Percentiles rank a stretch among this genome's conserved stretches.
Conservation (phyloP, 2,797 vertebrate genomes). For the Pelochelys cantorii region DNA sequence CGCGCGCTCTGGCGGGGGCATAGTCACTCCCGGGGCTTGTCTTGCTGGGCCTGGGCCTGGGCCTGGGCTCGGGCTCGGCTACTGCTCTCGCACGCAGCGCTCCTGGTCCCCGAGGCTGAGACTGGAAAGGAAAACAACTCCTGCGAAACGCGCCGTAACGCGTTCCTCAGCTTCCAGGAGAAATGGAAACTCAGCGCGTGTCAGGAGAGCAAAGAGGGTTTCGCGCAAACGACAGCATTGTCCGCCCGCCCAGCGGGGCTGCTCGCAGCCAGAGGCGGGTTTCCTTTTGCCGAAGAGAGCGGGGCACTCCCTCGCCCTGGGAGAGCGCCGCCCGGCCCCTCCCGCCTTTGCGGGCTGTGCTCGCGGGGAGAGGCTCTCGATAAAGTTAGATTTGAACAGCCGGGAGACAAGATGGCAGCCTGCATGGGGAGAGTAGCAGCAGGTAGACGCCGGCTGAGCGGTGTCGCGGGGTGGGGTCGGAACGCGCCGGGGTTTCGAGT, state of each 20-base stretch:
- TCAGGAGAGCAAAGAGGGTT: background rate
- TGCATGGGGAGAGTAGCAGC: conserved; percentile 79
- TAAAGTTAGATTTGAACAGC: background rate
- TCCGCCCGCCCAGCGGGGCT: background rate
- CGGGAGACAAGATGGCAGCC: conserved; percentile 81
- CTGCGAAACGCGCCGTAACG: background rate
- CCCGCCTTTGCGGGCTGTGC: background rate
- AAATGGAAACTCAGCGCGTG: too few species aligned
- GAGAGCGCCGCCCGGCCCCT: too few species aligned
- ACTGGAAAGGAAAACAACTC: background rate
- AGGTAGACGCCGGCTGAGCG: conserved; percentile 64
- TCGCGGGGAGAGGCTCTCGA: conserved; percentile 40
- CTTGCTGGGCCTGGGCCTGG: background rate
- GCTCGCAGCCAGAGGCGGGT: background rate
- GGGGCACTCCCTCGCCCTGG: too few species aligned
- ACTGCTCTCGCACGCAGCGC: background rate
- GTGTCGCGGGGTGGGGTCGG: background rate
- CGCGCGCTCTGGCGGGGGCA: too few species aligned
- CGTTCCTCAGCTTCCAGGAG: background rate
- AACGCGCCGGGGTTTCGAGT: background rate
- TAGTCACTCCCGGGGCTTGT: background rate
- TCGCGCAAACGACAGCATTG: background rate
- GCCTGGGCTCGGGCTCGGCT: background rate
- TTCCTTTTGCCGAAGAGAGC: too few species aligned
- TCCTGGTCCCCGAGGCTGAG: too few species aligned